Evolutionary conservation across 2,797 vertebrate genomes (phyloP), one percentile per base, ranked within the genome.

Genomic region (Tokudaia muenninki): DNA sequence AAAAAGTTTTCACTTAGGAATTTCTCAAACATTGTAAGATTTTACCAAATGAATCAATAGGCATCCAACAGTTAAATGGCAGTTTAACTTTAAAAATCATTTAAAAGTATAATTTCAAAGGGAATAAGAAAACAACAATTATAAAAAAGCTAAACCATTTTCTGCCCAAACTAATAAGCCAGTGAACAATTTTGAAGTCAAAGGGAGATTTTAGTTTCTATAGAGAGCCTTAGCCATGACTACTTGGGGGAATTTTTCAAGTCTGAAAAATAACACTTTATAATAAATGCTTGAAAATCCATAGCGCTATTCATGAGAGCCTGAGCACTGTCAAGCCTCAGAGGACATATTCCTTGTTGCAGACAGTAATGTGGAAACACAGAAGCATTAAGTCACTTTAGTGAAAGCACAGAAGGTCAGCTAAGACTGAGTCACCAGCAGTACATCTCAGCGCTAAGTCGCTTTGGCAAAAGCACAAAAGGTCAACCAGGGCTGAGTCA

Each of bases 211-310:
- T 96, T 74, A 95, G n/a, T 97, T 96, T 97, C 92, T 96, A 65
- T 86, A 95, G 83, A 92, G 74, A 92, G 70, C 72, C 88, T 95
- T 97, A 97, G 84, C 82, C 75, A 87, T 94, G 96, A 96, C 74
- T 94, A 96, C 86, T 96, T 86, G 92, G 94, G 90, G 95, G 91
- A 96, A 97, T 94, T 95, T 96, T 97, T 92, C 96, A 97, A 93
- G 89, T 95, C 94, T 96, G 50, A 61, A 89, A 97, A 98, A 97
- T 96, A 98, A 96, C 91, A 96, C 94, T 96, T 95, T 79, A 97
- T 92, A 96, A 95, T 97, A 97, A 97, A 95, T 94, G 97, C 92
- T 97, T 97, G 92, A 89, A 97, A 98, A 96, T 95, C 96, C 96
- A 94, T 89, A 95, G 95, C 95, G 92, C 96, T 96, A 94, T 94